phyloP scores from a whole-genome alignment of 2,888 invertebrate genomes.

The Drosophila affinis region DNA sequence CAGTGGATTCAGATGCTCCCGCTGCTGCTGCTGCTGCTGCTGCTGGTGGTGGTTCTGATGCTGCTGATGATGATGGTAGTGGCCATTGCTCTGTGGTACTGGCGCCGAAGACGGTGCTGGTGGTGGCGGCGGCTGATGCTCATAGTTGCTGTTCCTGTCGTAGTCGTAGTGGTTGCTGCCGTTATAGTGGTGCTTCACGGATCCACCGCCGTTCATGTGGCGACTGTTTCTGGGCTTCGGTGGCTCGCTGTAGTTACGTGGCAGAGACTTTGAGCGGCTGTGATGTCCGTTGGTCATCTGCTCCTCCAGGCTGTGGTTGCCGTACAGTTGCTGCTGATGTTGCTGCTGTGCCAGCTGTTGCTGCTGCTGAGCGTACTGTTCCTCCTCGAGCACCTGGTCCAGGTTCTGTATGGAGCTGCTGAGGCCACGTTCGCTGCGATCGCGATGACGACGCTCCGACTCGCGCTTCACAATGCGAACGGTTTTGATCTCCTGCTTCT shows the following conservation, averaged over 20 bases:
- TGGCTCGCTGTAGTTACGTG: slow-evolving; percentile 83
- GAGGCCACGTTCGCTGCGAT: slow-evolving; percentile 88
- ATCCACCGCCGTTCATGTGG: slow-evolving; percentile 54
- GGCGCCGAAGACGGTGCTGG: slow-evolving; percentile 72
- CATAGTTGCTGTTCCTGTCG: slow-evolving; percentile 82
- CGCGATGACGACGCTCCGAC: slow-evolving; percentile 92
- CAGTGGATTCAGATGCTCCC: slow-evolving; percentile 78
- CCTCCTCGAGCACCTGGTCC: slow-evolving; percentile 84
- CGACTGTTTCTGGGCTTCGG: slow-evolving; percentile 72
- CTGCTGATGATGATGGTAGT: slow-evolving; percentile 47
- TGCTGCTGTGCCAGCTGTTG: slow-evolving; percentile 43
- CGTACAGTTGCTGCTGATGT: slow-evolving; percentile 53
- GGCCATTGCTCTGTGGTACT: slow-evolving; percentile 73
- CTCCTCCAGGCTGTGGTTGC: slow-evolving; percentile 72
- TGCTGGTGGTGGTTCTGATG: slow-evolving; percentile 29
- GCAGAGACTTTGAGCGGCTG: slow-evolving; percentile 85
- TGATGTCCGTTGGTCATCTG: slow-evolving; percentile 77
- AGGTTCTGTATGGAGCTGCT: slow-evolving; percentile 83
- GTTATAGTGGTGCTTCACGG: slow-evolving; percentile 48
- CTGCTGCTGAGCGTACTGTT: slow-evolving; percentile 69
- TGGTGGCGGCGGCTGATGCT: slow-evolving; percentile 73
- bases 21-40: slow-evolving; percentile 41
- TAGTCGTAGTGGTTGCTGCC: slow-evolving; percentile 67
- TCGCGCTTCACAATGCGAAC: slow-evolving; percentile 96
- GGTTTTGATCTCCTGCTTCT: slow-evolving; percentile 95